Conservation (phyloP, 2,113 vertebrate genomes). For the Panurus biarmicus region DNA sequence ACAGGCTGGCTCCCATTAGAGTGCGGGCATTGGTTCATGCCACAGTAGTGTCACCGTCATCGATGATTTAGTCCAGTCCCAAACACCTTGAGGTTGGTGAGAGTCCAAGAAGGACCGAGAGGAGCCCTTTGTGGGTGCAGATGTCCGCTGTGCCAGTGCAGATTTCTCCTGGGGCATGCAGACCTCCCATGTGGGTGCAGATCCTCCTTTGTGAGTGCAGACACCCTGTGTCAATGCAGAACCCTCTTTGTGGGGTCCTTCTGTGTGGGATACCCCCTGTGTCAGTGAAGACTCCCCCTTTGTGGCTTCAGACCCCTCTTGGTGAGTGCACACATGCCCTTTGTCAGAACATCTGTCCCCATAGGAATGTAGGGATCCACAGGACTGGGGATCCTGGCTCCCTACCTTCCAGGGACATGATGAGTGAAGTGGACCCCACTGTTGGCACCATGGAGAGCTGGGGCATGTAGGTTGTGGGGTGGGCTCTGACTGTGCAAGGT, state of each 20-base stretch:
- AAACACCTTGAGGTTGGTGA: neutral
- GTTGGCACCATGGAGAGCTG: neutral
- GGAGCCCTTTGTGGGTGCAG: neutral
- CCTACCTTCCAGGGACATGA: neutral
- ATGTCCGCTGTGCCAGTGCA: neutral
- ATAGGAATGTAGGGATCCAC: neutral
- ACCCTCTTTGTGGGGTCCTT: neutral
- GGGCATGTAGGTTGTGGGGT: neutral
- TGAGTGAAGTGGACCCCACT: neutral
- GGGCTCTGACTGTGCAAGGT: neutral
- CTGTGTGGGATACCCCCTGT: neutral
- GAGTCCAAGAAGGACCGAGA: neutral
- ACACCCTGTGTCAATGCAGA: neutral
- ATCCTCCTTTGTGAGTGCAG: neutral
- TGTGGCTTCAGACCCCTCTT: neutral
- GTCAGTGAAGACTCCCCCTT: neutral
- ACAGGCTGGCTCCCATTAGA: neutral
- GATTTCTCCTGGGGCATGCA: neutral
- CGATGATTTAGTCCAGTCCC: neutral
- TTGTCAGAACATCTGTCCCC: neutral
- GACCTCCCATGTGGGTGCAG: neutral
- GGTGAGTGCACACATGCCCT: neutral
- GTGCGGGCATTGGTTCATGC: neutral
- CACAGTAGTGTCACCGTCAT: too few relatives aligned
- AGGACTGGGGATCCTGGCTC: too few relatives aligned